phyloP scores from a whole-genome alignment of 2,888 invertebrate species.

The Ceriagrion tenellum region DNA sequence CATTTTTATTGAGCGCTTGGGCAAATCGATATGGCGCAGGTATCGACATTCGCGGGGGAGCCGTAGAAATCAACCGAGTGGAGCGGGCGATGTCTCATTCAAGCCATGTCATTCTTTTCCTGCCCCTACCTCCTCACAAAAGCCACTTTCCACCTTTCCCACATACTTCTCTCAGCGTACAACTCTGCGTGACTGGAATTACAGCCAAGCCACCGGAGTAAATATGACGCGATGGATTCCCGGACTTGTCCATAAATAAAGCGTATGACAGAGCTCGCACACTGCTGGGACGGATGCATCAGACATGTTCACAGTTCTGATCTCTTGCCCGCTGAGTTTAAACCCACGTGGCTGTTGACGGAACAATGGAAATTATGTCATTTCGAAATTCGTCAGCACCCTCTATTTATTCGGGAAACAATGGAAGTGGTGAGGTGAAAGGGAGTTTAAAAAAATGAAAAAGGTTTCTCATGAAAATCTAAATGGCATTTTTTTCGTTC shows the following conservation, averaged over 20 bases:
- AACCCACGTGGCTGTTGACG: background rate
- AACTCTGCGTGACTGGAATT: background rate
- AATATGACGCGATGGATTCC: background rate
- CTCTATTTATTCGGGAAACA: background rate
- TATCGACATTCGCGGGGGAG: background rate
- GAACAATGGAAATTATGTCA: slow-evolving; percentile 13
- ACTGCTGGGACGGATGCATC: background rate
- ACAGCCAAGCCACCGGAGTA: background rate
- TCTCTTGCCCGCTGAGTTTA: background rate
- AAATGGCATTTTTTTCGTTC: background rate
- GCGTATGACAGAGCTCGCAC: background rate
- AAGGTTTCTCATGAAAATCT: background rate
- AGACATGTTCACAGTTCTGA: background rate
- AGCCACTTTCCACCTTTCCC: background rate
- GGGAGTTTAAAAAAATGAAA: background rate
- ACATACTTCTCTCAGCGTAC: background rate
- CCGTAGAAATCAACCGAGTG: background rate
- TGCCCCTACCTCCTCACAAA: background rate
- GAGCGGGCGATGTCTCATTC: background rate
- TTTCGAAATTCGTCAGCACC: background rate
- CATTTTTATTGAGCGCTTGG: background rate
- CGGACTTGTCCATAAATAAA: slow-evolving; percentile 5
- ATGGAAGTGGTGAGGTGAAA: background rate
- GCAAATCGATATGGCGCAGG: background rate
- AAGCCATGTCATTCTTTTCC: background rate